These are phyloP conservation scores for Labrus mixtus DNA, from an alignment of 2,113 vertebrate species.

Conservation along the genomic window DNA sequence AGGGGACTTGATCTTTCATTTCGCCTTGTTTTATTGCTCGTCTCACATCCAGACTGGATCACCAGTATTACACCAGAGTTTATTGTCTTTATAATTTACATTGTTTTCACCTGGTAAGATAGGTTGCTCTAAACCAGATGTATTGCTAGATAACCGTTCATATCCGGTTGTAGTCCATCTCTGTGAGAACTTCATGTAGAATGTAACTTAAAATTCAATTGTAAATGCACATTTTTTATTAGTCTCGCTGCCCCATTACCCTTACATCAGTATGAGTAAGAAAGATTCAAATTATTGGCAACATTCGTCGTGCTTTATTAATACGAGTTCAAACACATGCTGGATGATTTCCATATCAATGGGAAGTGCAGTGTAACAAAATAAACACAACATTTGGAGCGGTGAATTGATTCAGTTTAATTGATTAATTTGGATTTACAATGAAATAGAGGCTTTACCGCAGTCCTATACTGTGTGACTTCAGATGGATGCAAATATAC, in stretches of 20 bases:
- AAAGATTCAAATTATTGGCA: slow-evolving; percentile 18
- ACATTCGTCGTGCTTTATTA: slow-evolving; percentile 10
- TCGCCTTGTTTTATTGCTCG: background rate
- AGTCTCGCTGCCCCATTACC: slow-evolving; percentile 16
- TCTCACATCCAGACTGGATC: too few relatives aligned
- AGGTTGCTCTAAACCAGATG: background rate
- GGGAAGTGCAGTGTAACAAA: slow-evolving; percentile 19
- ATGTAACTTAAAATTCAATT: slow-evolving; percentile 26
- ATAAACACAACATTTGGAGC: slow-evolving; percentile 42
- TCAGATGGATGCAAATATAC: slow-evolving; percentile 52
- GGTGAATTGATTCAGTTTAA: slow-evolving; percentile 47
- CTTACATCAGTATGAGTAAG: slow-evolving; percentile 31
- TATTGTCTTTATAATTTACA: background rate
- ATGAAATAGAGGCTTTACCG: slow-evolving; percentile 27
- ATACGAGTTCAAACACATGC: slow-evolving; percentile 31
- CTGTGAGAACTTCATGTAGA: background rate
- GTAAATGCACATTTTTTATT: slow-evolving; percentile 30
- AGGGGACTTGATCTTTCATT: background rate
- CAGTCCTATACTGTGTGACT: slow-evolving; percentile 34
- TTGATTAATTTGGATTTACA: slow-evolving; percentile 58
- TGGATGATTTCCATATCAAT: slow-evolving; percentile 37
- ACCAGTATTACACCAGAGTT: too few relatives aligned
- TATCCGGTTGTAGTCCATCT: background rate
- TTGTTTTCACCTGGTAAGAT: background rate
- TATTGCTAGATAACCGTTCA: slow-evolving; percentile 5